phyloP scores from a whole-genome alignment of 2,888 invertebrate species.

The Perizoma flavofasciatum region DNA sequence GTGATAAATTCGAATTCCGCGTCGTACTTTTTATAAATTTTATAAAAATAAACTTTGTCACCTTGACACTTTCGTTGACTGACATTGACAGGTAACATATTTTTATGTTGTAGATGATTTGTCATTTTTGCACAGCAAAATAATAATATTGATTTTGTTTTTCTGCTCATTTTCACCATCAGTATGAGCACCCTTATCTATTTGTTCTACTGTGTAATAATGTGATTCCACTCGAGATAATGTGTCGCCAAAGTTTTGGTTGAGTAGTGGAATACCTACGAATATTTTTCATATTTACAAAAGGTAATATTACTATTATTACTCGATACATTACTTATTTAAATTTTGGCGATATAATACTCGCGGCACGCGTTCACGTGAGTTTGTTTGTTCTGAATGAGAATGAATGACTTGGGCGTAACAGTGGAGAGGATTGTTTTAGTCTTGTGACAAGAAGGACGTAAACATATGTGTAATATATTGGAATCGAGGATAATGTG shows the following conservation, averaged over 20 bases:
- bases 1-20: too few species aligned
- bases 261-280: slow-evolving; percentile 41
- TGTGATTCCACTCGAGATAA: slow-evolving; percentile 49
- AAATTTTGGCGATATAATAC: not conserved
- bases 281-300: slow-evolving; percentile 33
- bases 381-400: not conserved
- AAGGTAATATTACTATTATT: slow-evolving; percentile 1
- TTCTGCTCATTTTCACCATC: slow-evolving; percentile 37
- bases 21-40: slow-evolving; percentile 23
- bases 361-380: slow-evolving; percentile 15
- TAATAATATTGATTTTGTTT: slow-evolving; percentile 56
- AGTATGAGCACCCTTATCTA: slow-evolving; percentile 28
- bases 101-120: slow-evolving; percentile 29
- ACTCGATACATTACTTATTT: not conserved
- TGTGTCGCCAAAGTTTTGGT: slow-evolving; percentile 46
- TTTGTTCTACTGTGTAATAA: slow-evolving; percentile 29
- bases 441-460: slow-evolving; percentile 29
- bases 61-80: slow-evolving; percentile 40
- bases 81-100: slow-evolving; percentile 73
- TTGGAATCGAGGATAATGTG: slow-evolving; percentile 21
- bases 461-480: slow-evolving; percentile 1
- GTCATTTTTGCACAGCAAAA: slow-evolving; percentile 34
- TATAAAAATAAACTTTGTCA: slow-evolving; percentile 50
- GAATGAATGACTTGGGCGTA: slow-evolving; percentile 1
- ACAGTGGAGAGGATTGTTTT: slow-evolving; percentile 1